phyloP scores from a whole-genome alignment of 2,888 invertebrate species.

The Physocephala rufipes region DNA sequence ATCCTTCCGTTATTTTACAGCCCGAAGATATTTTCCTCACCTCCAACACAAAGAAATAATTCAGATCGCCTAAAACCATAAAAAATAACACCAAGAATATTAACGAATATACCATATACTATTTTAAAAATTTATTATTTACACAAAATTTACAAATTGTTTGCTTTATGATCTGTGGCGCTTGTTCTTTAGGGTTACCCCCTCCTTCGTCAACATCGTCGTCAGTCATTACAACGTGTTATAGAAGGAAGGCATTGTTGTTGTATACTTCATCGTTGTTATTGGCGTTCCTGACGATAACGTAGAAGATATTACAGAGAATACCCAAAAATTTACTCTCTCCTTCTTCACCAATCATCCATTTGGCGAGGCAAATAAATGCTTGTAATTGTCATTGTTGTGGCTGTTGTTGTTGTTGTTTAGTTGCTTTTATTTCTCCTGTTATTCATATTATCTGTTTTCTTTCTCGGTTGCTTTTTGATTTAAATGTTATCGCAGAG shows the following conservation, averaged over 20 bases:
- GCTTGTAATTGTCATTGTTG: constrained; percentile 19
- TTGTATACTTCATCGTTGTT: background rate
- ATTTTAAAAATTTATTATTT: constrained; percentile 34
- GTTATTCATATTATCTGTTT: too few species aligned
- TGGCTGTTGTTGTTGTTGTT: background rate
- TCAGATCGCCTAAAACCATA: background rate
- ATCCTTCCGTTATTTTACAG: background rate
- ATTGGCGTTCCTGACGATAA: background rate
- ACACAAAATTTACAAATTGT: constrained; percentile 34
- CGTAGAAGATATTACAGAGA: constrained; percentile 8
- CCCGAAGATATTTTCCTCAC: constrained; percentile 28
- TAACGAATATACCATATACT: background rate
- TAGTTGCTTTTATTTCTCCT: background rate
- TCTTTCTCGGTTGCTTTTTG: background rate
- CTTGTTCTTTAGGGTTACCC: constrained; percentile 4
- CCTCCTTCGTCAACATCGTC: too few species aligned
- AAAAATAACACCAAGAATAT: background rate
- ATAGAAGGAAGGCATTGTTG: background rate
- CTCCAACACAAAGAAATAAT: background rate
- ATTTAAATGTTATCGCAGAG: constrained; percentile 27
- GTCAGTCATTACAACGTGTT: background rate
- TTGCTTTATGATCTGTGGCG: constrained; percentile 33
- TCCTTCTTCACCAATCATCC: background rate
- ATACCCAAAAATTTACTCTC: background rate
- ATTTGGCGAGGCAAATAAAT: constrained; percentile 18